These are phyloP conservation scores for Macrophya alboannulata DNA, from an alignment of 2,888 invertebrate species.

Conservation along the genomic window DNA sequence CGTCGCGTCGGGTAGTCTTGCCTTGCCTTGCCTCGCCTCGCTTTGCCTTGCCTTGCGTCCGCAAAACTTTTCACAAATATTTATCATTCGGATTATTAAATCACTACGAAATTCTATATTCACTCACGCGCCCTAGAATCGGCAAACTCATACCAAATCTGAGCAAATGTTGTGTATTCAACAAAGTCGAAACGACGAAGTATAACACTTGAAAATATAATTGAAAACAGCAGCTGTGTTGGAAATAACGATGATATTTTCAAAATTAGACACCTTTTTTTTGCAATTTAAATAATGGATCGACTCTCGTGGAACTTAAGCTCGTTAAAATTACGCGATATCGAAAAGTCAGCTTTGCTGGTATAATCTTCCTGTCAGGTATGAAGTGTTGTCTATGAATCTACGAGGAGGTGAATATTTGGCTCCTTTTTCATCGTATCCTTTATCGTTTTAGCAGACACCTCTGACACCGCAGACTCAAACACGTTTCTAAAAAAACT, in stretches of 20 bases:
- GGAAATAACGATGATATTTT: neutral
- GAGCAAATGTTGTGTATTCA: neutral
- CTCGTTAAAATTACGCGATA: slow-evolving; percentile 4
- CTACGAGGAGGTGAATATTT: neutral
- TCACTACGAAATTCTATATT: slow-evolving; percentile 9
- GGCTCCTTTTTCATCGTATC: neutral
- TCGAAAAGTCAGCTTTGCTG: slow-evolving; percentile 22
- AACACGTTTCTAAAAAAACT: no score
- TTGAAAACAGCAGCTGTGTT: neutral
- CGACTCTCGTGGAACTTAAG: neutral
- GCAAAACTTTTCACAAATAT: slow-evolving; percentile 46
- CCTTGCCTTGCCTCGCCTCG: neutral
- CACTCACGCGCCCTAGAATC: neutral
- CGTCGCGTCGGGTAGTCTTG: neutral
- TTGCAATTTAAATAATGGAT: neutral
- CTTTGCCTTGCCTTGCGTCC: neutral
- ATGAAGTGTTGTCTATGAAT: neutral
- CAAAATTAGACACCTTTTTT: neutral
- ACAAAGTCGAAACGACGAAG: neutral
- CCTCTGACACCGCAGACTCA: neutral
- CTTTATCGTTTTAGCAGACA: neutral
- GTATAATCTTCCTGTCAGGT: slow-evolving; percentile 21
- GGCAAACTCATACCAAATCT: neutral
- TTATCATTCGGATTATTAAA: slow-evolving; percentile 44
- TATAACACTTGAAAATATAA: neutral